Evolutionary conservation across 2,113 vertebrate species (phyloP).

Genomic region (Sylvietta virens): DNA sequence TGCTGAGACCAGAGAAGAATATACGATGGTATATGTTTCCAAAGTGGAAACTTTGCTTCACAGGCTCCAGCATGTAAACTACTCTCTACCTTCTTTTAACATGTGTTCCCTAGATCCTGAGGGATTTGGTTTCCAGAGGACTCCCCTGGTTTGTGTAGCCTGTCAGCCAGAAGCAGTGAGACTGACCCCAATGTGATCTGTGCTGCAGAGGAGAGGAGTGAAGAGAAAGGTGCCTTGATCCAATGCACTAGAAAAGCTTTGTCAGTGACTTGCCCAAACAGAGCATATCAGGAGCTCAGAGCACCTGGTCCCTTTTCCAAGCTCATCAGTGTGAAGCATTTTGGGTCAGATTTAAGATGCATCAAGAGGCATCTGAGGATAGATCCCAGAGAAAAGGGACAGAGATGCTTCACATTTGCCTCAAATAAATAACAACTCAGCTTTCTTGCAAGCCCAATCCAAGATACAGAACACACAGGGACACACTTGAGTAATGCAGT

Average conservation of each 20-base stretch:
- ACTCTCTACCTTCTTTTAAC: background rate
- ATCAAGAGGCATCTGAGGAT: background rate
- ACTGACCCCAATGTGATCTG: background rate
- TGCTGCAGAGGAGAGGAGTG: background rate
- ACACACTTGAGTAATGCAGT: background rate
- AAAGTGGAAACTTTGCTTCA: background rate
- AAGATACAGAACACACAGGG: background rate
- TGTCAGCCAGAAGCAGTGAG: background rate
- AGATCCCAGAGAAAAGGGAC: background rate
- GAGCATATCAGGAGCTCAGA: background rate
- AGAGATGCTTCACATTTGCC: background rate
- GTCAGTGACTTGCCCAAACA: background rate
- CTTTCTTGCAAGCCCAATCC: background rate
- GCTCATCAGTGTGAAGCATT: background rate
- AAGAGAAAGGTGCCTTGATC: background rate
- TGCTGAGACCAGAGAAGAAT: background rate
- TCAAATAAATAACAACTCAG: background rate
- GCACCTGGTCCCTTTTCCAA: background rate
- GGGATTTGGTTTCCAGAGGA: background rate
- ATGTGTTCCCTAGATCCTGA: background rate
- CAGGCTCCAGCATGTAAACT: background rate
- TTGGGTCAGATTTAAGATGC: background rate
- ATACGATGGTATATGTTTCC: accelerated
- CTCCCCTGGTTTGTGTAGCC: background rate
- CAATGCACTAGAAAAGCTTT: background rate